Percentiles rank a stretch among this genome's conserved stretches.
Conservation (phyloP, 2,797 vertebrate species). For the Clarias pachynema region DNA sequence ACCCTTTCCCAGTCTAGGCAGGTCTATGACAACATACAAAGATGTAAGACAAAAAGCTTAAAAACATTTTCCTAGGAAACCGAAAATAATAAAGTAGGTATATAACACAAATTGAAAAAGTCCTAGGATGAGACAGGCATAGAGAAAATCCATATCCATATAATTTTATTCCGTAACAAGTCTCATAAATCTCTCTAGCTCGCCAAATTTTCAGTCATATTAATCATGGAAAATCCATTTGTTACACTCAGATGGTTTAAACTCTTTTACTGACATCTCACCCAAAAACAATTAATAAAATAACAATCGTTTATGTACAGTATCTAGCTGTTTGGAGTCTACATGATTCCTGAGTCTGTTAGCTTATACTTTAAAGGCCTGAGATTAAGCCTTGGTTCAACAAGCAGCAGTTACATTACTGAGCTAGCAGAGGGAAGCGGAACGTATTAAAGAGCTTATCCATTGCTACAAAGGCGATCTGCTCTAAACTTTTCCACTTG, state of each 20-base stretch:
- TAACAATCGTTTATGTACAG: not conserved
- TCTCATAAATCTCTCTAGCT: slow-evolving; percentile 12
- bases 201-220: not conserved
- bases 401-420: slow-evolving; percentile 26
- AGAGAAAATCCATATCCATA: slow-evolving; percentile 16
- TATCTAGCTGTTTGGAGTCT: slow-evolving; percentile 4
- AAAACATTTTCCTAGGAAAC: not conserved
- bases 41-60: not conserved
- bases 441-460: slow-evolving; percentile 44
- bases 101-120: not conserved
- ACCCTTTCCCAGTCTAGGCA: not conserved
- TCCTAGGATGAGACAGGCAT: not conserved
- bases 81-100: not conserved
- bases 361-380: slow-evolving; percentile 36
- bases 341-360: slow-evolving; percentile 30
- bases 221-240: slow-evolving; percentile 23
- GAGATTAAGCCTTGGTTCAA: slow-evolving; percentile 47
- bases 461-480: slow-evolving; percentile 23
- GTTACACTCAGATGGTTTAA: not conserved
- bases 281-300: slow-evolving; percentile 1
- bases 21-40: not conserved
- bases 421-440: slow-evolving; percentile 7
- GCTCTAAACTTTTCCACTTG: slow-evolving; percentile 17
- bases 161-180: slow-evolving; percentile 17
- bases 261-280: slow-evolving; percentile 2